Evolutionary conservation across 2,888 invertebrate genomes (phyloP).

Genomic region (Polylopha cassiicola): DNA sequence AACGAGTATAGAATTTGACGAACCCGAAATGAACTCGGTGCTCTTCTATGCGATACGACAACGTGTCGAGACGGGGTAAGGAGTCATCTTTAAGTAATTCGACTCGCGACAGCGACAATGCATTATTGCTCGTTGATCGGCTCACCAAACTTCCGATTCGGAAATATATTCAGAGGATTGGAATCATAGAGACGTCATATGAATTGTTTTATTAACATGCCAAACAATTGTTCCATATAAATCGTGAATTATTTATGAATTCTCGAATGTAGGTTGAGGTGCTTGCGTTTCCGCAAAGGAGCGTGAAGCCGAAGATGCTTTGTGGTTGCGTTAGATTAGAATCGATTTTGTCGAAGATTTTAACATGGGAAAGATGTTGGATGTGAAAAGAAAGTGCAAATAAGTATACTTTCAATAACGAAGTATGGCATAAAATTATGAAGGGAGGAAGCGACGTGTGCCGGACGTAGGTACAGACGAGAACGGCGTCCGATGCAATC

Average conservation of each 20-base stretch:
- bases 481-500: slow-evolving; percentile 66
- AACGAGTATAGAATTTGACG: slow-evolving; percentile 36
- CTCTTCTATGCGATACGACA: slow-evolving; percentile 20
- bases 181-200: slow-evolving; percentile 56
- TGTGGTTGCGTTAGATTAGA: slow-evolving; percentile 23
- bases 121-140: slow-evolving; percentile 71
- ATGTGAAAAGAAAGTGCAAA: slow-evolving; percentile 32
- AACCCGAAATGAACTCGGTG: slow-evolving; percentile 51
- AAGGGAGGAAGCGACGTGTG: slow-evolving; percentile 61
- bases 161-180: slow-evolving; percentile 70
- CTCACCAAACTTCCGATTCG: slow-evolving; percentile 76
- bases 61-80: slow-evolving; percentile 32
- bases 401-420: not conserved
- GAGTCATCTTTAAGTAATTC: slow-evolving; percentile 66
- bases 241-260: slow-evolving; percentile 55
- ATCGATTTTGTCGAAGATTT: slow-evolving; percentile 16
- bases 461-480: slow-evolving; percentile 57
- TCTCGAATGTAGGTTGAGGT: slow-evolving; percentile 46
- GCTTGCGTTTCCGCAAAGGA: slow-evolving; percentile 29
- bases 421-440: slow-evolving; percentile 46
- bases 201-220: slow-evolving; percentile 55
- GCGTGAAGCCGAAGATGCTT: slow-evolving; percentile 26
- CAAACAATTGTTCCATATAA: slow-evolving; percentile 51
- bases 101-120: slow-evolving; percentile 68
- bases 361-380: slow-evolving; percentile 13